Percentiles rank a stretch among this genome's conserved stretches.
Conservation (phyloP, 2,888 invertebrate species). For the Agrotis exclamationis region DNA sequence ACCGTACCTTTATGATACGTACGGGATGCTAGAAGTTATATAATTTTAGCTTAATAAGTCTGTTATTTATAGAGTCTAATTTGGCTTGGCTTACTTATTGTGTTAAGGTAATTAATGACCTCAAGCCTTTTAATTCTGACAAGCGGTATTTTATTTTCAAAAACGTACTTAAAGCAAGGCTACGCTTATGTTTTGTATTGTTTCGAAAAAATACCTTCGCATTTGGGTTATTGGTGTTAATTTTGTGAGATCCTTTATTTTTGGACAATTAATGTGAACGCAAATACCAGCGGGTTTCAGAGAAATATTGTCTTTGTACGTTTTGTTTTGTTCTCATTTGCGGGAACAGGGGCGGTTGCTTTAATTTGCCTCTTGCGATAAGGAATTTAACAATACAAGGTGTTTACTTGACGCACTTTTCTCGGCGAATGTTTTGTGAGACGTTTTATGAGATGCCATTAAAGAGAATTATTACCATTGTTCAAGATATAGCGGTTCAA, state of each 20-base stretch:
- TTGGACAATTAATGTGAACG: slow-evolving; percentile 66
- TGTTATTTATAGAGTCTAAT: slow-evolving; percentile 1
- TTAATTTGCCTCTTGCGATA: slow-evolving; percentile 75
- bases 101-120: neutral
- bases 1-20: slow-evolving; percentile 16
- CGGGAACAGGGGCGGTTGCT: slow-evolving; percentile 66
- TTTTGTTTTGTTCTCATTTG: slow-evolving; percentile 77
- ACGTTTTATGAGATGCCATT: slow-evolving; percentile 70
- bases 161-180: neutral
- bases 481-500: slow-evolving; percentile 65
- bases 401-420: slow-evolving; percentile 73
- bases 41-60: slow-evolving; percentile 12
- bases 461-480: slow-evolving; percentile 72
- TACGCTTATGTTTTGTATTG: neutral
- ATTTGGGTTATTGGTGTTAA: slow-evolving; percentile 36
- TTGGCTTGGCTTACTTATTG: slow-evolving; percentile 2
- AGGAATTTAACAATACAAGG: slow-evolving; percentile 76
- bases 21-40: slow-evolving; percentile 11
- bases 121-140: neutral
- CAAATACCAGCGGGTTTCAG: slow-evolving; percentile 61
- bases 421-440: slow-evolving; percentile 69
- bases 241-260: slow-evolving; percentile 52
- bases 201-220: neutral
- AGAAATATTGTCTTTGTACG: slow-evolving; percentile 72
- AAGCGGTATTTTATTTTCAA: slow-evolving; percentile 10